Evolutionary conservation across 1,140 invertebrate species (phyloP).

Genomic region (Agrilus planipennis): DNA sequence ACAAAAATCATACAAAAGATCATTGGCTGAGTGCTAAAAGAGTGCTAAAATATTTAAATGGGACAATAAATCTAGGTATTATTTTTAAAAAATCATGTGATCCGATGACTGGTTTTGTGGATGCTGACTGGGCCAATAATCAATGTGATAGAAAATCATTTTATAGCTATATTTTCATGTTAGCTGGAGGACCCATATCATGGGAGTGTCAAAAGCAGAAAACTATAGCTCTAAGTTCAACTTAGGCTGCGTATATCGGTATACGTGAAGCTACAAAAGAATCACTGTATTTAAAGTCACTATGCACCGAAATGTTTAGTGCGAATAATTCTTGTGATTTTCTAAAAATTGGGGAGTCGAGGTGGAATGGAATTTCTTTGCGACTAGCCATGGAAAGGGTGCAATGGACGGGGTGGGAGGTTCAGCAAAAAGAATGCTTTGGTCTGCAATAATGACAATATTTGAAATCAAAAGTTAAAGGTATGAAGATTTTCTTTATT

Average conservation of each 20-base stretch:
- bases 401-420: no score
- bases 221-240: constrained; percentile 22
- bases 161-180: constrained; percentile 23
- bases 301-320: constrained; percentile 2
- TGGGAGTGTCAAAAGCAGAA: constrained; percentile 25
- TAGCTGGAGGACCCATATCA: constrained; percentile 15
- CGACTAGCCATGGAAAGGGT: no score
- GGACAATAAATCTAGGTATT: no score
- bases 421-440: no score
- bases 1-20: constrained; percentile 7
- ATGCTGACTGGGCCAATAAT: constrained; percentile 31
- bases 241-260: constrained; percentile 29
- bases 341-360: no score
- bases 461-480: no score
- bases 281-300: constrained; percentile 8
- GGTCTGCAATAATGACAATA: no score
- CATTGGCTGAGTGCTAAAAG: no score
- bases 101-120: constrained; percentile 27
- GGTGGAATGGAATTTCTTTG: no score
- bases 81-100: no score
- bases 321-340: constrained; percentile 2
- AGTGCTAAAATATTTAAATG: no score
- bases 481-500: no score
- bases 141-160: constrained; percentile 23
- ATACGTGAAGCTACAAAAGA: constrained; percentile 12